Evolutionary conservation across 2,888 invertebrate genomes (phyloP), one percentile per base, ranked within the genome.

Genomic region (Polietes domitor): DNA sequence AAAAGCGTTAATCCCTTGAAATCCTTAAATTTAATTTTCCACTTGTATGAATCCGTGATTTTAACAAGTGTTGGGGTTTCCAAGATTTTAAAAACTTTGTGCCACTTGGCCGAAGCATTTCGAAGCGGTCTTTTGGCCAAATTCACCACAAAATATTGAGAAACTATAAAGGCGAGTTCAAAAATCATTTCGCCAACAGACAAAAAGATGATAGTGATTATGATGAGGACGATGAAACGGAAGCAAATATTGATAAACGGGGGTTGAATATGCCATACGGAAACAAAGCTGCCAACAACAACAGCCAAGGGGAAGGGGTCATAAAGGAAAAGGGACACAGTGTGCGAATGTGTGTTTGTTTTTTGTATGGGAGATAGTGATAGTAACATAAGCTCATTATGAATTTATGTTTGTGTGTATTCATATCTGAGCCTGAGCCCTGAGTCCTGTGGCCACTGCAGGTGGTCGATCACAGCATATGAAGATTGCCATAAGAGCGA

Each of bases 1-100:
- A 32, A 19, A 41, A 15, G 47, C 32, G 5, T 89, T 90, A 92
- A 92, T 91, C 92, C 91, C 87, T 89, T 89, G 89, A 86, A 92
- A 92, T 91, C 92, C 92, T 89, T 89, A 88, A 90, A 91, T 92
- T 92, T 91, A 92, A 92, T 92, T 92, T 92, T 92, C 91, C 92
- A 91, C 92, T 89, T 86, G 89, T 89, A 85, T 92, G 92, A 88
- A 89, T 85, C 82, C 83, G 80, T 79, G 80, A 83, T 85, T 77
- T 85, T 61, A 78, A 32, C 84, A 84, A 84, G 84, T 84, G 84
- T 84, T 24, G 70, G 58, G 63, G 72, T 81, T 84, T 84, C 78
- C 81, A 78, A 74, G 68, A 72, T 72, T 84, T 72, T 76, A 65
- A 76, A 65, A 21, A 37, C 43, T 68, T 58, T 41, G 21, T 37